phyloP scores from a whole-genome alignment of 2,797 vertebrate species.

The Ficedula albicollis region DNA sequence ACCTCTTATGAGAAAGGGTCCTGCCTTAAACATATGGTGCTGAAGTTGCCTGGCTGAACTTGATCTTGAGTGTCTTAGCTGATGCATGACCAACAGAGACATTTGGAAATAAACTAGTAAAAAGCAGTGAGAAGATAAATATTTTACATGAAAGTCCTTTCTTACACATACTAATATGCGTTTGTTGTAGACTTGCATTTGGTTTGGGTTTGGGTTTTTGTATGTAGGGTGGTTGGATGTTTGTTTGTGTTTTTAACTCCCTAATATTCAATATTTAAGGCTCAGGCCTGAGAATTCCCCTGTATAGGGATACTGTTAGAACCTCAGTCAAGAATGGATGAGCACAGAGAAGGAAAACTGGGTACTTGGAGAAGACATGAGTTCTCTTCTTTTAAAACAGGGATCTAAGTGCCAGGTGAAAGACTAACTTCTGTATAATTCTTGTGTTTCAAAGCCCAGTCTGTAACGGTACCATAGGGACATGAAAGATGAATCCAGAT shows the following conservation, averaged over 20 bases:
- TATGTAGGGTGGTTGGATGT: neutral
- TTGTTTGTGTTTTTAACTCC: neutral
- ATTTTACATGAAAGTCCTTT: neutral
- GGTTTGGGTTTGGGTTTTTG: neutral
- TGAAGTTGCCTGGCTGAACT: neutral
- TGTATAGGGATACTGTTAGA: neutral
- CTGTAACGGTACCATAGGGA: neutral
- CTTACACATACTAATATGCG: neutral
- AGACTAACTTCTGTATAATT: neutral
- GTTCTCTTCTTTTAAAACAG: neutral
- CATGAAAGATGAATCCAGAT: neutral
- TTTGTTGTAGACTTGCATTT: neutral
- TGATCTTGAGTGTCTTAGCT: neutral
- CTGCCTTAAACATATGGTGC: neutral
- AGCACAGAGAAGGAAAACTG: neutral
- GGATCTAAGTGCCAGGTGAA: neutral
- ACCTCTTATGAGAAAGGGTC: neutral
- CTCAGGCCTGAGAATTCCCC: neutral
- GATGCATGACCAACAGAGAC: neutral
- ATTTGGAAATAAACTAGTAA: neutral
- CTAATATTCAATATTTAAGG: neutral
- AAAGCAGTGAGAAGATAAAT: neutral
- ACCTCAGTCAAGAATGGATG: neutral
- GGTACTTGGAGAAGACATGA: neutral
- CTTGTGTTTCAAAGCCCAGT: neutral